Percentiles rank a stretch among this genome's conserved stretches.
These are phyloP conservation scores for Phymanthus crucifer DNA, from an alignment of 92 coral and sea anemone species.

Conservation along the genomic window DNA sequence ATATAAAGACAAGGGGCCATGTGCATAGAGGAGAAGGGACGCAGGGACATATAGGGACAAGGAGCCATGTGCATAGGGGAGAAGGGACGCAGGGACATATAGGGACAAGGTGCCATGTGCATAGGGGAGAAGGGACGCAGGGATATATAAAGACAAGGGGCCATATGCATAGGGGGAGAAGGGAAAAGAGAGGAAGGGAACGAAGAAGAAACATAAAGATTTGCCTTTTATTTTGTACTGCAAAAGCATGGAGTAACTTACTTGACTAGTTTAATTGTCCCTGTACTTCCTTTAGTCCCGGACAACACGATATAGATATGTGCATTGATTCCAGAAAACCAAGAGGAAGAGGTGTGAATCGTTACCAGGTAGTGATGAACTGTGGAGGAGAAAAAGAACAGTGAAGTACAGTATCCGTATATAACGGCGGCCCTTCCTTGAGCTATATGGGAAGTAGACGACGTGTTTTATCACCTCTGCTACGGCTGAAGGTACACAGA, in stretches of 20 bases:
- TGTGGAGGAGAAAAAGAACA: background rate
- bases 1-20: background rate
- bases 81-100: background rate
- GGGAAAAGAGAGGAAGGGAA: background rate
- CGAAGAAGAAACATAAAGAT: background rate
- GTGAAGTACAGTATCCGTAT: too few relatives aligned
- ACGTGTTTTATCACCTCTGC: too few relatives aligned
- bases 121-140: background rate
- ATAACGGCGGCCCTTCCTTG: too few relatives aligned
- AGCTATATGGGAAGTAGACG: too few relatives aligned
- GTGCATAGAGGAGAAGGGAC: too few relatives aligned
- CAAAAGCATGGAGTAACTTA: background rate
- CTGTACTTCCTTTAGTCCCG: constrained; percentile 27
- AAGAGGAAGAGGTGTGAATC: constrained; percentile 11
- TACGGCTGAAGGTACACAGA: too few relatives aligned
- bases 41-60: background rate
- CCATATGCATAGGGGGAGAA: background rate
- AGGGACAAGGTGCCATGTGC: background rate
- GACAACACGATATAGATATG: constrained; percentile 20
- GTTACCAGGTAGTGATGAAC: constrained; percentile 34
- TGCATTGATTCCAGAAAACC: constrained; percentile 21
- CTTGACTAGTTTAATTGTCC: constrained; percentile 25
- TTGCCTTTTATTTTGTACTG: too few relatives aligned
- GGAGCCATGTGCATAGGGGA: too few relatives aligned
- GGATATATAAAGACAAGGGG: too few relatives aligned